phyloP scores from a whole-genome alignment of 2,113 vertebrate genomes.

The Xiphias gladius region DNA sequence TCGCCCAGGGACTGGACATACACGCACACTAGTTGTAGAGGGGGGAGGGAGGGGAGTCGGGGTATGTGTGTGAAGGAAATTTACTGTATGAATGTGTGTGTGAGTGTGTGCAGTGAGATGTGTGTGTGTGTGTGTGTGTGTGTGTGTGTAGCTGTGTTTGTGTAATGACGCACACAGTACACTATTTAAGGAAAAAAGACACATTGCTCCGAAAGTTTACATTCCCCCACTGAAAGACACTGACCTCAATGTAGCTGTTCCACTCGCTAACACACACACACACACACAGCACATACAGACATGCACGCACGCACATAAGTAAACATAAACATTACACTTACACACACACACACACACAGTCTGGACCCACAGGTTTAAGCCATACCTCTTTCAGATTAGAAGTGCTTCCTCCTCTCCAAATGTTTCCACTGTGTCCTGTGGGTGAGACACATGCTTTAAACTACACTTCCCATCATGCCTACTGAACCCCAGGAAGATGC shows the following conservation, averaged over 20 bases:
- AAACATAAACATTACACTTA: conserved; percentile 24
- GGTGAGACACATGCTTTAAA: conserved; percentile 81
- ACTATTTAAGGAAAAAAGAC: conserved; percentile 74
- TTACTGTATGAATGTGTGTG: conserved; percentile 38
- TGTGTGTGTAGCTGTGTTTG: conserved; percentile 33
- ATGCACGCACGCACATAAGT: conserved; percentile 24
- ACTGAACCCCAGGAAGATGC: conserved; percentile 50
- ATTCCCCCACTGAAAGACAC: conserved; percentile 76
- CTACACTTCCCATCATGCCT: conserved; percentile 76
- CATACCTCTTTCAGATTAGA: conserved; percentile 80
- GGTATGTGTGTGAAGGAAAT: conserved; percentile 7
- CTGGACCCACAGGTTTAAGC: conserved; percentile 80
- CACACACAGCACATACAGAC: conserved; percentile 34
- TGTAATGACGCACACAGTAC: conserved; percentile 60
- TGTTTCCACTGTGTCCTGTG: conserved; percentile 75
- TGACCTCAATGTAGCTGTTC: conserved; percentile 73
- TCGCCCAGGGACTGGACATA: conserved; percentile 86
- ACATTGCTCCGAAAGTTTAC: conserved; percentile 77
- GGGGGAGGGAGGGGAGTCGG: not conserved
- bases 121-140: not conserved
- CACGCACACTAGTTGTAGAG: conserved; percentile 85
- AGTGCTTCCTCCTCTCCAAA: conserved; percentile 81
- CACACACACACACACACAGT: conserved; percentile 40
- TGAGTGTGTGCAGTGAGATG: conserved; percentile 20
- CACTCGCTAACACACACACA: conserved; percentile 43